Conservation (phyloP, 2,797 vertebrate species). For the Triplophysa bombifrons region DNA sequence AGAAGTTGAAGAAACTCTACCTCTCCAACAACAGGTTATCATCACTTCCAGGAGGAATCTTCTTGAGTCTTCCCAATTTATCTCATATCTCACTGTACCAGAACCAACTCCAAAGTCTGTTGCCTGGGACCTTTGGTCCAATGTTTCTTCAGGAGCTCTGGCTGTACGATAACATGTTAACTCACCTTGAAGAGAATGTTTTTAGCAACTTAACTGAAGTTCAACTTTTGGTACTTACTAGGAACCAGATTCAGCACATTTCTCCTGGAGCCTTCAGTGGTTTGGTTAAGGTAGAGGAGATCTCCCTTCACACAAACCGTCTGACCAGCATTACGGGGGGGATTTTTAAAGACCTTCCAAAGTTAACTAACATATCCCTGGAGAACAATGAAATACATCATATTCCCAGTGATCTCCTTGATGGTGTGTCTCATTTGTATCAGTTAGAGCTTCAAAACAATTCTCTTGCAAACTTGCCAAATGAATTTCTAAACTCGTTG, state of each 20-base stretch:
- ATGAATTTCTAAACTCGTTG: constrained; percentile 78
- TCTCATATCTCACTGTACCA: constrained; percentile 83
- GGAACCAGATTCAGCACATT: constrained; percentile 81
- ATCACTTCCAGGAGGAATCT: constrained; percentile 80
- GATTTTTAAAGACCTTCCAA: constrained; percentile 77
- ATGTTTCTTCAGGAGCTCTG: constrained; percentile 84
- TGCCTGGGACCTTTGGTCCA: constrained; percentile 80
- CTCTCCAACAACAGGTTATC: constrained; percentile 86
- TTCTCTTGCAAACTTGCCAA: constrained; percentile 79
- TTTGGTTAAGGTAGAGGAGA: constrained; percentile 78
- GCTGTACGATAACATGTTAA: constrained; percentile 89
- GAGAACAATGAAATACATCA: constrained; percentile 83
- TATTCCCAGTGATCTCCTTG: constrained; percentile 79
- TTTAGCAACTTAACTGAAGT: constrained; percentile 85
- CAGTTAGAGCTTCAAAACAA: constrained; percentile 87
- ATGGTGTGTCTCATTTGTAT: constrained; percentile 68
- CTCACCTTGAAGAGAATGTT: constrained; percentile 72
- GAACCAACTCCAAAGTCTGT: constrained; percentile 82
- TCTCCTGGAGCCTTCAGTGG: constrained; percentile 81
- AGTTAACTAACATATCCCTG: constrained; percentile 87
- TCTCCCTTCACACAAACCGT: constrained; percentile 87
- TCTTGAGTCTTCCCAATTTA: constrained; percentile 80
- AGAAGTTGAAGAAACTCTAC: constrained; percentile 83
- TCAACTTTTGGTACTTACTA: constrained; percentile 85
- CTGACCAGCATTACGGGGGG: constrained; percentile 76